Percentiles rank a stretch among this genome's conserved stretches.
Conservation (phyloP, 2,888 invertebrate species). For the Zygogramma bicolorata region DNA sequence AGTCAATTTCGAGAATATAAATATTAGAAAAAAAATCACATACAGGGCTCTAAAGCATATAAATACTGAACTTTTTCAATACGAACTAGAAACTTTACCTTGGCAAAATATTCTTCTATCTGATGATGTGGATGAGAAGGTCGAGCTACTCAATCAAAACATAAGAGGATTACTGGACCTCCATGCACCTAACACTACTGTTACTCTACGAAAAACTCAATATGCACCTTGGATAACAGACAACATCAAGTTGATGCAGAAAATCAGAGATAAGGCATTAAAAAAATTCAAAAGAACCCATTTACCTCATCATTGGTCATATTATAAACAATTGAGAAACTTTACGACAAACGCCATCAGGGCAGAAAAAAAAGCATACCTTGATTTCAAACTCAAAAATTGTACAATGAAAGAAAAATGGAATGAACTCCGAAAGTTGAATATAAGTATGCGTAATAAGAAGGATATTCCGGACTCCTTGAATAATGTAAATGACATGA, state of each 20-base stretch:
- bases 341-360: background rate
- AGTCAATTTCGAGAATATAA: background rate
- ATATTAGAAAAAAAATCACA: background rate
- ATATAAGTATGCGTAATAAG: background rate
- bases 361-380: conserved; percentile 2
- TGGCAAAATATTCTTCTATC: background rate
- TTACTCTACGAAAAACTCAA: background rate
- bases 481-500: background rate
- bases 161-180: background rate
- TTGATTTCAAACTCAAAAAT: background rate
- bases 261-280: conserved; percentile 5
- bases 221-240: background rate
- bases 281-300: background rate
- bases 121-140: background rate
- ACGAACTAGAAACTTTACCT: background rate
- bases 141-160: background rate
- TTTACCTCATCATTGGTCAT: background rate
- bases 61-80: conserved; percentile 3
- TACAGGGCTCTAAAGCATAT: background rate
- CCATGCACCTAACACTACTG: background rate
- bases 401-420: background rate
- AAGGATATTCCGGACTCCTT: background rate
- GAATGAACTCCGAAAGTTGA: background rate
- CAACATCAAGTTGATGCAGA: background rate
- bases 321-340: conserved; percentile 12